Evolutionary conservation across 2,113 vertebrate genomes (phyloP).

Genomic region (Dicentrarchus labrax): DNA sequence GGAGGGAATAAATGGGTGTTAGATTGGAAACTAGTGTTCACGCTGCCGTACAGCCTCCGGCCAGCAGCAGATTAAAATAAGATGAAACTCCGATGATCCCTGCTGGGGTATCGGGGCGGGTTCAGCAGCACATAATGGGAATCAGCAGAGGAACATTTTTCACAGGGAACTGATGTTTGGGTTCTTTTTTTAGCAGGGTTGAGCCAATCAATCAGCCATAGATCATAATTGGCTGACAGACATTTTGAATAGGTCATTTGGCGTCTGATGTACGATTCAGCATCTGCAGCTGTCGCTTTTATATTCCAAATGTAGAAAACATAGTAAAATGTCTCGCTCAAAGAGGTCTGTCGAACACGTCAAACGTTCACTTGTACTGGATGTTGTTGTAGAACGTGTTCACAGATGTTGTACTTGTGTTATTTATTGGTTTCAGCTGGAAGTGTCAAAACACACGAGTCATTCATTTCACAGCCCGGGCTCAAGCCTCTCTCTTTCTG

Average conservation of each 20-base stretch:
- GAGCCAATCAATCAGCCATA: slow-evolving; percentile 1
- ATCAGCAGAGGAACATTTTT: not conserved
- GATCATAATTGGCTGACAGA: slow-evolving; percentile 1
- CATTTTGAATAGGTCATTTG: slow-evolving; percentile 21
- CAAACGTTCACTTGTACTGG: not conserved
- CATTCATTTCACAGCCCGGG: not conserved
- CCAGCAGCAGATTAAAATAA: slow-evolving; percentile 36
- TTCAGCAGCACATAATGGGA: slow-evolving; percentile 21
- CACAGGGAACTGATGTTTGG: not conserved
- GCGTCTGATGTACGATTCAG: slow-evolving; percentile 4
- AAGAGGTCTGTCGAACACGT: not conserved
- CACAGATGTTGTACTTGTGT: not conserved
- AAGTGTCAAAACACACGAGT: slow-evolving; percentile 2
- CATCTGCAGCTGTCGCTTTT: not conserved
- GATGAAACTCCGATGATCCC: slow-evolving; percentile 8
- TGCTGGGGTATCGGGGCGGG: not conserved
- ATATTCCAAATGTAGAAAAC: too few species aligned
- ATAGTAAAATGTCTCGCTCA: too few species aligned
- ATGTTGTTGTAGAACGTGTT: too few species aligned
- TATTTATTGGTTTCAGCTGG: not conserved
- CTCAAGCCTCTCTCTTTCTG: not conserved
- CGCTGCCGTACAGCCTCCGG: slow-evolving; percentile 7
- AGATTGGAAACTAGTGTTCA: not conserved
- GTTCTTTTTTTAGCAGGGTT: slow-evolving; percentile 4
- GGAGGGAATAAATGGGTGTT: slow-evolving; percentile 2